Evolutionary conservation across 1,140 invertebrate species (phyloP), one percentile per base, ranked within the genome.

Genomic region (Diabrotica virgifera): DNA sequence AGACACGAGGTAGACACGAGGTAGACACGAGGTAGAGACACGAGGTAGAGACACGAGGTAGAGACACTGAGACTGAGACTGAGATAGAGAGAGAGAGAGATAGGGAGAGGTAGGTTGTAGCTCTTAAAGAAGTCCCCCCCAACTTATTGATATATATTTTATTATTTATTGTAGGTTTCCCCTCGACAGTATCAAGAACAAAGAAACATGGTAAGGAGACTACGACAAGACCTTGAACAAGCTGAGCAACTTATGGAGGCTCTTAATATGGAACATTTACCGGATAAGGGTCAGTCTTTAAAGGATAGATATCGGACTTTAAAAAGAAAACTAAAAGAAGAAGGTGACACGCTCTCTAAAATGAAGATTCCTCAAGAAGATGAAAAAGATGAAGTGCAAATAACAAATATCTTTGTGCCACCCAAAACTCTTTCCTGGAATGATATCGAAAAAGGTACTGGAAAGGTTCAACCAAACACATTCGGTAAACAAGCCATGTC

Each of bases 401-500:
- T 58, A 64, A 2, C 68, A 69, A 4, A 72, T 74, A n/a, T 70
- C 76, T 9, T 63, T 62, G 0, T 69, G 5, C 74, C 76, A 24
- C 24, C 24, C 24, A 24, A 24, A 24, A 67, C 63, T 10, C 50
- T 80, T 4, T 70, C 78, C 0, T 85, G 83, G 83, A 80, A 83
- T 0, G 79, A 83, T 38, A 70, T 85, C 5, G 76, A 84, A 70
- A 77, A 79, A 13, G 81, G 77, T 60, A 80, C 81, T 60, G 78
- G 80, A 62, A 76, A 76, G 0, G 83, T 85, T 8, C 78, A 82
- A 64, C 83, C 84, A 5, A 74, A 79, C 57, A 83, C 82, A 72
- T 83, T 84, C 55, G 84, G 84, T 24, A 81, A 82, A 68, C 78
- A 82, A 70, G 87, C 87, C 12, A 80, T 87, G 75, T 77, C 82